Base-by-base conservation (phyloP, 2,113 vertebrate species). In the Cyanoderma ruficeps region DNA sequence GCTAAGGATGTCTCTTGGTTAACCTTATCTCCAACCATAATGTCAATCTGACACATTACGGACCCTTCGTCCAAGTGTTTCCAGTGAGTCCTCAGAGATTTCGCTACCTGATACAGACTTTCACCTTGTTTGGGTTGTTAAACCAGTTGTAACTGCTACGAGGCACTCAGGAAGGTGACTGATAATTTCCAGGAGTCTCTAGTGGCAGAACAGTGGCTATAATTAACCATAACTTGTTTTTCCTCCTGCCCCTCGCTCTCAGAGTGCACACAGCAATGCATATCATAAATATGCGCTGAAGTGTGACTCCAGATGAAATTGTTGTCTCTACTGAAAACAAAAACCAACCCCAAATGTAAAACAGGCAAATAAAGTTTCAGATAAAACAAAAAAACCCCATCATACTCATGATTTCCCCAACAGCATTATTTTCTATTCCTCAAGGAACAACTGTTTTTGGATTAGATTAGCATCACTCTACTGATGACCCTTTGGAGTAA, bases 201-300 rank as follows among this genome's bases (percentile, higher is more conserved):
- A 86, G 82, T 27, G 85, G 64, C 75, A 88, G 77, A 95, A 57
- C 39, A 63, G 50, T 41, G 56, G 59, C 46, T 90, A 24, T 79
- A 93, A 96, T 95, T 91, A 93, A 84, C 74, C 75, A 85, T 37
- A 74, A 59, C 28, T 30, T 53, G 28, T 19, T 90, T 84, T 80
- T 46, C 27, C 42, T 89, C 44, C n/a, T 71, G 11, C 12, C 27
- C 33, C 39, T 67, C 0, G 0, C 17, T 75, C 33, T 52, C 30
- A 47, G 59, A 41, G 21, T 64, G 28, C 63, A 84, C 1, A 6
- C n/a, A 68, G 64, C 23, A 56, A 57, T 1, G 8, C 16, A 10
- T 31, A 44, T 47, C 6, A 2, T 23, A 91, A 52, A 47, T 5
- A 21, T n/a, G 37, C 71, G 41, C 31, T 33, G 55, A 75, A 37